Conservation (phyloP, 2,888 invertebrate species). For the Biston betularia region DNA sequence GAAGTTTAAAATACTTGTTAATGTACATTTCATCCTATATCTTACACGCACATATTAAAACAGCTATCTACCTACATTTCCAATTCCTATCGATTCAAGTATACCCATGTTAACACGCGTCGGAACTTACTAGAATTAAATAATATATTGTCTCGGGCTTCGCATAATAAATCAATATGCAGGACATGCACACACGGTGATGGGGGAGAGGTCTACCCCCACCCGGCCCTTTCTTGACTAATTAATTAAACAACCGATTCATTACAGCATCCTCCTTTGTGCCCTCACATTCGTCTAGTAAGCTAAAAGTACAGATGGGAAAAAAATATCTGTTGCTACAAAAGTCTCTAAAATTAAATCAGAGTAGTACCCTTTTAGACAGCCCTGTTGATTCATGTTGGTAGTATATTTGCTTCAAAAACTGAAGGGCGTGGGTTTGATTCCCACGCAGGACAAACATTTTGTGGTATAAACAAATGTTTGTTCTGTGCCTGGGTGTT, state of each 20-base stretch:
- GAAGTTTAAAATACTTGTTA: too few relatives aligned
- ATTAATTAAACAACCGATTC: conserved; percentile 93
- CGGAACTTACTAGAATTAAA: conserved; percentile 82
- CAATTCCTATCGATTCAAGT: conserved; percentile 26
- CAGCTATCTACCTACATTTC: conserved; percentile 16
- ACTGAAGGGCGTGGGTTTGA: too few relatives aligned
- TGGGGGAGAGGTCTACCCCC: conserved; percentile 54
- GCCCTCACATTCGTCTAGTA: conserved; percentile 83
- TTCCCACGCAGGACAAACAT: too few relatives aligned
- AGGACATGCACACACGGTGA: conserved; percentile 79
- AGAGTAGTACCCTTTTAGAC: too few relatives aligned
- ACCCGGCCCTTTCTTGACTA: conserved; percentile 85
- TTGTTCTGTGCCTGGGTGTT: too few relatives aligned
- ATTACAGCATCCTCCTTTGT: conserved; percentile 87
- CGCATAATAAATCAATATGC: conserved; percentile 86
- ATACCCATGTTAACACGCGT: conserved; percentile 65
- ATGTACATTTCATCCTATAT: too few relatives aligned
- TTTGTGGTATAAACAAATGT: too few relatives aligned
- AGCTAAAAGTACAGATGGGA: conserved; percentile 67
- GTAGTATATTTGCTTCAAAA: too few relatives aligned
- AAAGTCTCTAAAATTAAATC: not conserved
- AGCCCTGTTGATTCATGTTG: too few relatives aligned
- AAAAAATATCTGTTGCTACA: not conserved
- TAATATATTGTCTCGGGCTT: conserved; percentile 79
- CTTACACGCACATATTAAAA: not conserved